These are phyloP conservation scores for Streblospio benedicti DNA, from an alignment of 1,140 invertebrate species.

Conservation along the genomic window DNA sequence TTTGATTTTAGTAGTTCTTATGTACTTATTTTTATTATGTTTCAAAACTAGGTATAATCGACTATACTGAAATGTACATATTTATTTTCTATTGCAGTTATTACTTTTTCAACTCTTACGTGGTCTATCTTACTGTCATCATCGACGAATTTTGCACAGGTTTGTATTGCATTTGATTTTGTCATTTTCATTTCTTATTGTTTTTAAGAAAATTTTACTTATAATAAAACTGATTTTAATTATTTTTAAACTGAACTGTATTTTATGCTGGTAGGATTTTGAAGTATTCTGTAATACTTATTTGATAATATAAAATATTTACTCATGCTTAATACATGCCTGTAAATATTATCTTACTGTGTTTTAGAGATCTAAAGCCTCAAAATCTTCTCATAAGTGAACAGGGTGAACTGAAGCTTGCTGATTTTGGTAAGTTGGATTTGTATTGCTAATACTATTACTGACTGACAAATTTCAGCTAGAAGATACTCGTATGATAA, in stretches of 20 bases:
- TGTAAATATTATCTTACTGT: too few species aligned
- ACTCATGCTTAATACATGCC: too few species aligned
- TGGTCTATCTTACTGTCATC: slow-evolving; percentile 61
- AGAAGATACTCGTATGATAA: background rate
- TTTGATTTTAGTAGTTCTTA: background rate
- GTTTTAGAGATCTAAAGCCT: slow-evolving; percentile 56
- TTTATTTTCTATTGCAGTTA: slow-evolving; percentile 46
- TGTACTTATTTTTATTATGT: slow-evolving; percentile 2
- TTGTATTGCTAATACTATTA: background rate
- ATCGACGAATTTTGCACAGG: slow-evolving; percentile 58
- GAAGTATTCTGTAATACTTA: too few species aligned
- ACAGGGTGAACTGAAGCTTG: slow-evolving; percentile 60
- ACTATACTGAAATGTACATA: background rate
- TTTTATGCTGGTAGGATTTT: too few species aligned
- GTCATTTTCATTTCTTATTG: background rate
- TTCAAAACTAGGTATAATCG: background rate
- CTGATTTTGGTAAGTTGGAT: slow-evolving; percentile 50
- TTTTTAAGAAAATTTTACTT: too few species aligned
- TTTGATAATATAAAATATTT: too few species aligned
- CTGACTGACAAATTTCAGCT: background rate
- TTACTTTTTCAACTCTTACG: slow-evolving; percentile 63
- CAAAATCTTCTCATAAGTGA: slow-evolving; percentile 66
- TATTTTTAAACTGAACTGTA: too few species aligned
- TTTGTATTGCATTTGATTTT: background rate
- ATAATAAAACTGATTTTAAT: too few species aligned